phyloP scores from a whole-genome alignment of 2,113 vertebrate genomes.

The Gymnarchus niloticus region DNA sequence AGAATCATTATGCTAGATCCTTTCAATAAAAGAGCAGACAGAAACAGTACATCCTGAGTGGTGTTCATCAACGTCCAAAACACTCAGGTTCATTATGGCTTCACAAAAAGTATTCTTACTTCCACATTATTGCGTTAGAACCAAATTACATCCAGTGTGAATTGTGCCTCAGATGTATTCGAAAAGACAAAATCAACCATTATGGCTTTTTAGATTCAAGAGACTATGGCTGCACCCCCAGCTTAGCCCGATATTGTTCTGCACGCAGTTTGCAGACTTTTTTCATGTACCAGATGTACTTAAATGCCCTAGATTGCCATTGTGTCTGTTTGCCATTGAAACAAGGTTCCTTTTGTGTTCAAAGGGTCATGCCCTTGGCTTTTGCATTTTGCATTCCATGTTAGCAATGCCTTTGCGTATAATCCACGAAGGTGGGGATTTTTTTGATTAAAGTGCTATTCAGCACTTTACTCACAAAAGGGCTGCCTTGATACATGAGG shows the following conservation, averaged over 20 bases:
- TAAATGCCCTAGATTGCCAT: neutral
- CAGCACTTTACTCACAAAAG: neutral
- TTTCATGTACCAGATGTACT: neutral
- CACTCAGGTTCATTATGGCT: neutral
- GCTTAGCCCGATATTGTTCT: neutral
- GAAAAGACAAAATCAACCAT: neutral
- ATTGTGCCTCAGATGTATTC: neutral
- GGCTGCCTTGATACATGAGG: neutral
- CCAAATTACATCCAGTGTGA: neutral
- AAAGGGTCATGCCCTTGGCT: conserved; percentile 55
- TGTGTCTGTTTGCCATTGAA: neutral
- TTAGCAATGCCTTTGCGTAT: conserved; percentile 49
- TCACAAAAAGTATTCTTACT: neutral
- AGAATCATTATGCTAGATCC: neutral
- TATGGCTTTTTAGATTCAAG: neutral
- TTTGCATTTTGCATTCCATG: conserved; percentile 54
- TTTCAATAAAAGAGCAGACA: neutral
- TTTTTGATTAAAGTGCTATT: neutral
- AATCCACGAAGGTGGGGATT: neutral
- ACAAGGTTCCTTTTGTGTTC: conserved; percentile 41
- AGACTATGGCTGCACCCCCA: neutral
- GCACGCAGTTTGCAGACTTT: neutral
- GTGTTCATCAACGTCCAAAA: neutral
- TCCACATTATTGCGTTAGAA: neutral
- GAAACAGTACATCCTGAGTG: neutral